Evolutionary conservation across 2,797 vertebrate species (phyloP), one percentile per base, ranked within the genome.

Genomic region (Coreius guichenoti): DNA sequence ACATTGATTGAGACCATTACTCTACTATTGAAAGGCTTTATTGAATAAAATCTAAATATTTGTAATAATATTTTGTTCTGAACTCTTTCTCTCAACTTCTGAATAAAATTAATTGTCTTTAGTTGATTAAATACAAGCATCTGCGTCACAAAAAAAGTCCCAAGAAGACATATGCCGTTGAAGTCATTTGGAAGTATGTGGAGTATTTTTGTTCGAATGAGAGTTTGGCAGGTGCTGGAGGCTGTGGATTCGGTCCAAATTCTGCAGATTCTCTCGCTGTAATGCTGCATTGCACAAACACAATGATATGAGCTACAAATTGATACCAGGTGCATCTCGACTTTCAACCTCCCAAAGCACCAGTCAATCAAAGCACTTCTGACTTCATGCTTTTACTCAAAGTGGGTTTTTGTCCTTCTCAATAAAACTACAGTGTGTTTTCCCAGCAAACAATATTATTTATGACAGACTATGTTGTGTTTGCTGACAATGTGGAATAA

Each of bases 241-340:
- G 80, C 51, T 29, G n/a, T 81, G 80, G 49, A 81, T n/a, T 58
- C n/a, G 0, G 5, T 69, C 67, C 67, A 81, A 45, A 56, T 56
- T 81, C 33, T 70, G 45, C 33, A 69, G 23, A 81, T 33, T 81
- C 31, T 51, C 63, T 68, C 29, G 21, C 16, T 54, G 49, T 81
- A 58, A 72, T 58, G 51, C 67, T 72, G 67, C 67, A 81, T 56
- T 72, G 36, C 68, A 81, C 33, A 81, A 81, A 72, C 67, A 43
- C 68, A 81, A 72, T 29, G 51, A 81, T 72, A 72, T 81, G 51
- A 72, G 80, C 80, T 23, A 81, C 80, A 81, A 81, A 81, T 81
- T 70, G 51, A 72, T 23, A 81, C 80, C 80, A 81, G 80, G 67
- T 81, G 80, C 80, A 58, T 81, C 33, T 81, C 17, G 68, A 72